Evolutionary conservation across 2,113 vertebrate genomes (phyloP), one percentile per base, ranked within the genome.

Genomic region (Esox niger): DNA sequence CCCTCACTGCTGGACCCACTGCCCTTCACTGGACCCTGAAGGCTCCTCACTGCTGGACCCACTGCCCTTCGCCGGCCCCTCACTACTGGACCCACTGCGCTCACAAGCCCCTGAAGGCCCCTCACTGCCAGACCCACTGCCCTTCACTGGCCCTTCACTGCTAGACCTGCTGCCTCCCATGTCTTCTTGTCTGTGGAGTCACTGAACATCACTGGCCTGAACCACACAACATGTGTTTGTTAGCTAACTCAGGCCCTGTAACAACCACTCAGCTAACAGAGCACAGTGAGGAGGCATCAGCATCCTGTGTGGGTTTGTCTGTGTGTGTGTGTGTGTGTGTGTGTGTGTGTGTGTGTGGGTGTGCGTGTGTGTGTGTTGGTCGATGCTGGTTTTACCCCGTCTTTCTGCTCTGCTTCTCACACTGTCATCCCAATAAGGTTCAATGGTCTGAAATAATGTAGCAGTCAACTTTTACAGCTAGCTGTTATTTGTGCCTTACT

Each of bases 161-260:
- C n/a, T n/a, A n/a, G n/a, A n/a, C n/a, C n/a, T n/a, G n/a, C n/a
- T n/a, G n/a, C n/a, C n/a, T n/a, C n/a, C n/a, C n/a, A n/a, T n/a
- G n/a, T n/a, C n/a, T n/a, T n/a, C n/a, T n/a, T n/a, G n/a, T n/a
- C n/a, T n/a, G n/a, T n/a, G n/a, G n/a, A n/a, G n/a, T n/a, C 78
- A 67, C 68, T 78, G 80, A 78, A 71, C 86, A 83, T 74, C 79
- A 68, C 78, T 56, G 38, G 75, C 74, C 76, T 72, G 26, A 76
- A 77, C 81, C 79, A 84, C 78, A 82, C 79, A 82, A 78, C 84
- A 79, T 80, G 78, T 84, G 80, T 78, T 78, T 74, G 79, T 71
- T 66, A 80, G 70, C 76, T 75, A 82, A 86, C 84, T 75, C 69
- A 70, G 78, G 79, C 78, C 83, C 78, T 81, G 84, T 82, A 83